Evolutionary conservation across 2,113 vertebrate genomes (phyloP).

Genomic region (Aegotheles bennettii): DNA sequence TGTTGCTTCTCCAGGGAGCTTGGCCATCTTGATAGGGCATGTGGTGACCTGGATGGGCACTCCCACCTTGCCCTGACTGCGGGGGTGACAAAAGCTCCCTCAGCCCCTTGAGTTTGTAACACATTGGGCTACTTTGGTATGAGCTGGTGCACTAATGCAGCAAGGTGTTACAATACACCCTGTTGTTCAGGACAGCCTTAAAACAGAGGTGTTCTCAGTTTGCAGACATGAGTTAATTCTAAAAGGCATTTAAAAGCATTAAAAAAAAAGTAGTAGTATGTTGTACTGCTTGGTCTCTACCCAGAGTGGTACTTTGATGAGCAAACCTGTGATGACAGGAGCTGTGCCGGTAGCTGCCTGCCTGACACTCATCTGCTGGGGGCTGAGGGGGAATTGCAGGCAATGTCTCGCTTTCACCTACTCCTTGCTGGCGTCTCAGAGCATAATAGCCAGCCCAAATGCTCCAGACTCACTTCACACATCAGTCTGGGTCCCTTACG

Average conservation of each 20-base stretch:
- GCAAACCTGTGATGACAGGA: not conserved
- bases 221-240: not conserved
- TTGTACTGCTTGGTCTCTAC: fast-evolving
- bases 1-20: not conserved
- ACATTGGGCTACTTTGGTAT: not conserved
- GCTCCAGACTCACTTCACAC: not conserved
- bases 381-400: not conserved
- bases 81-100: not conserved
- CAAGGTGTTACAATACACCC: fast-evolving
- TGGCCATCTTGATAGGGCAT: not conserved
- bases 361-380: not conserved
- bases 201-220: not conserved
- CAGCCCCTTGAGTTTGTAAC: not conserved
- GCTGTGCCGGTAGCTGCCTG: not conserved
- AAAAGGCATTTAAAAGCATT: not conserved
- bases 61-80: fast-evolving
- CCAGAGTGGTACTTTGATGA: fast-evolving
- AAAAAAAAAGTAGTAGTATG: not conserved
- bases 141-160: fast-evolving
- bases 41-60: not conserved
- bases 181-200: fast-evolving
- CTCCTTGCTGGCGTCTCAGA: not conserved
- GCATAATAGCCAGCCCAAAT: not conserved
- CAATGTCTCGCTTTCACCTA: fast-evolving
- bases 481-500: not conserved